Base-by-base conservation (phyloP, 2,113 vertebrate species). In the Xerus inauris region DNA sequence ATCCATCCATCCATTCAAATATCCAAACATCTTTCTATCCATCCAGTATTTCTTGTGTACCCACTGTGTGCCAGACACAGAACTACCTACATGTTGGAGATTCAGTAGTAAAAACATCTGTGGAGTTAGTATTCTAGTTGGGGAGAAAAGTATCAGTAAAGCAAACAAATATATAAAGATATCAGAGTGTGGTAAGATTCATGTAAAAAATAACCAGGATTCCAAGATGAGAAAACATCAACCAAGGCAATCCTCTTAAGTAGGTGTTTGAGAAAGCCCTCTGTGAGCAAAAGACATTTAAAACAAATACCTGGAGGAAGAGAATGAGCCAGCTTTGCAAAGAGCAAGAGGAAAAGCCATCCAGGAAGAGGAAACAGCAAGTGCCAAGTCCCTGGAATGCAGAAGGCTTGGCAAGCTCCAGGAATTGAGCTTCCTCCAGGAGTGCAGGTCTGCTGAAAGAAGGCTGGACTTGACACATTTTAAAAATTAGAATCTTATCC, bases 351-450 rank as follows among this genome's bases (percentile, higher is more conserved):
- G 77, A 98, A 97, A 49, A 97, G 75, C 80, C 75, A 91, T 96
- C 75, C 94, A 97, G 87, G 97, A 96, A 97, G 91, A 96, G 89
- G 95, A 97, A 94, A 76, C 59, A 57, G 69, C 67, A 87, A 92
- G 87, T 95, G 96, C 97, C 97, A 97, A 97, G 87, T 97, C 65
- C 87, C 92, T 97, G 91, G 96, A 96, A 89, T 76, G 92, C 96
- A 95, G 83, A 94, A 59, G 65, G 45, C 77, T 87, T 97, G 96
- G 96, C 94, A 96, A 59, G 73, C 95, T 81, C 81, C 35, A 65
- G 81, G 81, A 94, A 69, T 10, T 93, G 95, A 96, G 47, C 35
- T 93, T 75, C 83, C 94, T 98, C 96, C 95, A 95, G 86, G 73
- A 95, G 57, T 32, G 13, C 83, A 94, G 92, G 95, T 90, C 88